These are phyloP conservation scores for Paguma larvata DNA, from an alignment of 2,797 vertebrate species.

Conservation along the genomic window DNA sequence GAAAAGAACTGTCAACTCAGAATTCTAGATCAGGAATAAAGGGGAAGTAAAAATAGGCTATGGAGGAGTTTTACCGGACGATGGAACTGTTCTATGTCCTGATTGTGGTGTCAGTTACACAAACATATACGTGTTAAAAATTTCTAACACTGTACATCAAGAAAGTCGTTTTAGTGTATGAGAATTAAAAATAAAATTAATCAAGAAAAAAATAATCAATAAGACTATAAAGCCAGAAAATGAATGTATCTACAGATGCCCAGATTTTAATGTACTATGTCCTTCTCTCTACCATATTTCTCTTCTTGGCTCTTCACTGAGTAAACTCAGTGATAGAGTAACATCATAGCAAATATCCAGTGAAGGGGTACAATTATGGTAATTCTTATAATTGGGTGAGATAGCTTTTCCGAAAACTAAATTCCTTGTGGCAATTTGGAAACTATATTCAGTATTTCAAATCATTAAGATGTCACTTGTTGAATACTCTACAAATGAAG, in stretches of 20 bases:
- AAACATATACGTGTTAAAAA: neutral
- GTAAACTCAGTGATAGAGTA: neutral
- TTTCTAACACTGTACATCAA: neutral
- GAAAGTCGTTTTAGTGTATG: neutral
- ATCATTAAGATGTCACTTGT: constrained; percentile 28
- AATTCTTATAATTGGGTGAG: neutral
- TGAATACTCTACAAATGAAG: neutral
- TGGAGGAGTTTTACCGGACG: neutral
- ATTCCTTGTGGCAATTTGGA: constrained; percentile 10
- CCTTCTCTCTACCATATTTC: neutral
- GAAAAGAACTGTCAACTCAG: neutral
- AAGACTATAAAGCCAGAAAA: constrained; percentile 4
- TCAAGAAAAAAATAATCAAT: neutral
- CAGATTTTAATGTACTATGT: neutral
- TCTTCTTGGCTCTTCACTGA: neutral
- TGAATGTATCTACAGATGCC: neutral
- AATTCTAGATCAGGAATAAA: neutral
- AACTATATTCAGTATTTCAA: neutral
- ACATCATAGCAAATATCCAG: neutral
- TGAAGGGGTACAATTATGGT: neutral
- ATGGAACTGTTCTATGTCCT: neutral
- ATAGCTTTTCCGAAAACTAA: neutral
- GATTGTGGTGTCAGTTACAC: neutral
- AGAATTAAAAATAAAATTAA: neutral
- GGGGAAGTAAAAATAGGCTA: neutral